Evolutionary conservation across 2,797 vertebrate species (phyloP), one percentile per base, ranked within the genome.

Genomic region (Amphiprion clarkii): DNA sequence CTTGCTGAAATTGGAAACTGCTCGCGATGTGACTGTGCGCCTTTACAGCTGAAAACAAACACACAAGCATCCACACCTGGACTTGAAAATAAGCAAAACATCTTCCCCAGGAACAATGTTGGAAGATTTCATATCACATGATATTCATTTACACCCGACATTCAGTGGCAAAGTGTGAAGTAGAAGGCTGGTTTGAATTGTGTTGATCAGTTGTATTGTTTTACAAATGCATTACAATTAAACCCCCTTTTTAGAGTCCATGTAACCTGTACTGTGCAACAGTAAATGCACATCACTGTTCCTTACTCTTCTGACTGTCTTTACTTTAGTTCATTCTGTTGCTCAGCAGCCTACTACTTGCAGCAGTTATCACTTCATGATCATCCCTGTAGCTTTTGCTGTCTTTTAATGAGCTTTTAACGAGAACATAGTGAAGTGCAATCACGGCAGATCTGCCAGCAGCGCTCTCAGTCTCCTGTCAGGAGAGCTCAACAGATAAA

Each of bases 1-100:
- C 51, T 68, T 1, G 1, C 42, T 73, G 58, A 48, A 67, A 71
- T 53, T 78, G 58, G 44, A 81, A 76, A 60, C 52, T 74, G 51
- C 51, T 61, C 39, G 16, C 59, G 44, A 44, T 70, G 53, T 57
- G 57, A 62, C 31, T 0, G 3, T 0, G 4, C 48, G 29, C 33
- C 52, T 74, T 51, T 58, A 62, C 48, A 66, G 52, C 16, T 25
- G 66, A 71, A 67, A 71, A 14, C 3, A 29, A 75, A 61, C 23
- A 55, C 63, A 36, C 46, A 33, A 76, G 62, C 53, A 67, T 19
- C 36, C 62, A 21, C 57, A 74, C 49, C 63, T 65, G n/a, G 51
- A 40, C 16, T 40, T 2, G 0, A 67, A 70, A 71, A 63, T 39
- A 62, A 62, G 14, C 49, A 61, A 25, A 51, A 17, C 13, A 52